A percentile compares a stretch with the other conserved stretches of the same genome.
phyloP scores from a whole-genome alignment of 2,888 invertebrate species.

The Dynastes maya region DNA sequence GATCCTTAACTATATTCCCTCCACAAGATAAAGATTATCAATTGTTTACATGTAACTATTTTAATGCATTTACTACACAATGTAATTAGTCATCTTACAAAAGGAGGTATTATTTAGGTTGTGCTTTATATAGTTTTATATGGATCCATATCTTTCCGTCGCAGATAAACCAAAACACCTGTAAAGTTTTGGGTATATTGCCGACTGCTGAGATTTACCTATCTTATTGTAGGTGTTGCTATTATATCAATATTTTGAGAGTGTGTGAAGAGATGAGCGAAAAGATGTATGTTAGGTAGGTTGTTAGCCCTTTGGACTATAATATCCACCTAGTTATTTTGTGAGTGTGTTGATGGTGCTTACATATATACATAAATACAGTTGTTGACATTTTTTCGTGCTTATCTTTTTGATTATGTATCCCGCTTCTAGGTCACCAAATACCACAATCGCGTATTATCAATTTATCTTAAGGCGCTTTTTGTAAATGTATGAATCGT shows the following conservation, averaged over 20 bases:
- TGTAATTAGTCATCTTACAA: constrained; percentile 5
- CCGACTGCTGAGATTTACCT: not conserved
- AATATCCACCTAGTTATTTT: not conserved
- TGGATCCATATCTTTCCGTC: not conserved
- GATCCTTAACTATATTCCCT: constrained; percentile 10
- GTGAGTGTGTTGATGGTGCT: too few species aligned
- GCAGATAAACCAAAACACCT: not conserved
- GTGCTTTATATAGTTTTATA: not conserved
- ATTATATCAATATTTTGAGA: not conserved
- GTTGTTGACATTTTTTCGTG: too few species aligned
- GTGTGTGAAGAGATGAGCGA: not conserved
- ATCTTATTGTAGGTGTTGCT: not conserved
- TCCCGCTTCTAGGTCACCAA: too few species aligned
- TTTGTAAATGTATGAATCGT: too few species aligned
- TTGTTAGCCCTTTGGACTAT: not conserved
- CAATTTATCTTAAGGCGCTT: too few species aligned
- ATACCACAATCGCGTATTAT: too few species aligned
- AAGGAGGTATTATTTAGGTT: not conserved
- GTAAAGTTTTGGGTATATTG: not conserved
- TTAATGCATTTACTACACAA: not conserved
- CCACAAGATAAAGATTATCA: constrained; percentile 6
- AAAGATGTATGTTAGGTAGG: too few species aligned
- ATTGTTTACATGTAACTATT: constrained; percentile 17
- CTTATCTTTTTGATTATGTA: too few species aligned
- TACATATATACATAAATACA: too few species aligned